These are phyloP conservation scores for Coracias cyanogaster DNA, from an alignment of 2,797 vertebrate genomes.

Conservation along the genomic window DNA sequence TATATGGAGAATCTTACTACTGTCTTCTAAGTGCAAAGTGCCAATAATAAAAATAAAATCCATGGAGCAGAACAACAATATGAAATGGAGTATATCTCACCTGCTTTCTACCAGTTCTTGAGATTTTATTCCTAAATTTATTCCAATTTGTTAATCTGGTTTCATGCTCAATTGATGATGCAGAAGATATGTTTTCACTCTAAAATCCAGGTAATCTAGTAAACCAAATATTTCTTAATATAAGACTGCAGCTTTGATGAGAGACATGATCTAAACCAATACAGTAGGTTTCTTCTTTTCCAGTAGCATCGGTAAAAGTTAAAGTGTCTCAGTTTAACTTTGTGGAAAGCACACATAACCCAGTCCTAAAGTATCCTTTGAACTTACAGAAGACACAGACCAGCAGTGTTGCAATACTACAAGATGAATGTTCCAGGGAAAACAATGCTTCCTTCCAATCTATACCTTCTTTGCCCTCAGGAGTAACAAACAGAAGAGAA, in stretches of 20 bases:
- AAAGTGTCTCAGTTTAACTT: neutral
- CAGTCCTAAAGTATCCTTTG: neutral
- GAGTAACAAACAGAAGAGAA: neutral
- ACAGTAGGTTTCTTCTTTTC: neutral
- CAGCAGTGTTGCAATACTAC: accelerated
- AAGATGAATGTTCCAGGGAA: neutral
- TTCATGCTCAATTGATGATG: neutral
- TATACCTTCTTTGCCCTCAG: neutral
- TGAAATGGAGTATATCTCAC: neutral
- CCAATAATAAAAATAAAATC: neutral
- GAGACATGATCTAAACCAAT: neutral
- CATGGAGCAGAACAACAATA: neutral
- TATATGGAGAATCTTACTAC: neutral
- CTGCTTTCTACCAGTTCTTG: neutral
- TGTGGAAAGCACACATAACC: neutral
- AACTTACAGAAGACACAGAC: neutral
- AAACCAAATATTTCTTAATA: neutral
- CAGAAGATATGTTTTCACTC: neutral
- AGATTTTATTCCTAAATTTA: neutral
- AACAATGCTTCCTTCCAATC: neutral
- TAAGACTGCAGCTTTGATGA: neutral
- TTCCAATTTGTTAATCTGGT: neutral
- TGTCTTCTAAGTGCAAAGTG: neutral
- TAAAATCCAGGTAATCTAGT: neutral
- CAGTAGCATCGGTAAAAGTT: neutral